These are phyloP conservation scores for Rafetus swinhoei DNA, from an alignment of 2,113 vertebrate genomes.

Conservation along the genomic window DNA sequence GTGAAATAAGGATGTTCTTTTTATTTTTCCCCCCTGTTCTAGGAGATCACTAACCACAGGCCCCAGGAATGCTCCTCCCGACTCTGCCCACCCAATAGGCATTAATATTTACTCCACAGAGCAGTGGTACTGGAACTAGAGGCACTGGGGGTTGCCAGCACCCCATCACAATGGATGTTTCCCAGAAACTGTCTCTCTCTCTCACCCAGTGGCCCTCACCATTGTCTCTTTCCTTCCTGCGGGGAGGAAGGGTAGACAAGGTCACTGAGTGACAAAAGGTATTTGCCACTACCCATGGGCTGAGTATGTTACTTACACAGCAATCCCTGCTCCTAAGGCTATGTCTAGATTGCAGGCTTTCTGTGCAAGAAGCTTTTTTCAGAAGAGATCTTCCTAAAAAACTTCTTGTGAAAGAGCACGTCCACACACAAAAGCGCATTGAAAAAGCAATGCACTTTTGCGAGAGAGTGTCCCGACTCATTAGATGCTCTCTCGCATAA, in stretches of 20 bases:
- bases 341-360: too few species aligned
- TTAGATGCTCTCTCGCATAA: too few species aligned
- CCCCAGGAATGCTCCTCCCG: not conserved
- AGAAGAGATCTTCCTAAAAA: too few species aligned
- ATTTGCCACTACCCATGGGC: not conserved
- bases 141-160: not conserved
- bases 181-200: not conserved
- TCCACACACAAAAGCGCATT: too few species aligned
- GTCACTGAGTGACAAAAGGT: rapidly evolving
- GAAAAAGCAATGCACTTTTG: too few species aligned
- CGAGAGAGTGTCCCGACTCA: too few species aligned
- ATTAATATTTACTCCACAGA: constrained; percentile 9
- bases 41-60: not conserved
- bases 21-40: not conserved
- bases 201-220: not conserved
- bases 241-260: not conserved
- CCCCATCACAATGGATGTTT: not conserved
- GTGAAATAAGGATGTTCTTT: rapidly evolving
- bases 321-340: not conserved
- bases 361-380: too few species aligned
- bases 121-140: not conserved
- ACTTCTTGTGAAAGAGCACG: too few species aligned
- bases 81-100: not conserved
- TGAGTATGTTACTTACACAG: not conserved
- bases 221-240: not conserved